Conservation (phyloP, 1,140 invertebrate species). For the Bombus fervidus region DNA sequence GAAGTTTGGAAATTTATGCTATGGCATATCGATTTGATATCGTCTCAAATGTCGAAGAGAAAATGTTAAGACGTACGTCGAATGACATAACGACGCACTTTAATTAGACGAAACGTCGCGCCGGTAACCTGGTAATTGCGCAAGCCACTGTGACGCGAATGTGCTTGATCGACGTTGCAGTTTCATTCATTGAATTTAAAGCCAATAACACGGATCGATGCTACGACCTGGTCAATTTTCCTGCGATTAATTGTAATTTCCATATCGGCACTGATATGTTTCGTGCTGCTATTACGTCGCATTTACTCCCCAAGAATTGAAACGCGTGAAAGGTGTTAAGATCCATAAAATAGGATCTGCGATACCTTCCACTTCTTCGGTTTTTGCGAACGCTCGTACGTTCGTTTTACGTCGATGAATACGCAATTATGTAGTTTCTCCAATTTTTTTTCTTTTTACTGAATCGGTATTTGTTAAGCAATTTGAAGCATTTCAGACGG, state of each 20-base stretch:
- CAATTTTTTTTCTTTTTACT: not conserved
- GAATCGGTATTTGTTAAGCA: not conserved
- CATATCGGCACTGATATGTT: not conserved
- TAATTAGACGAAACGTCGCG: constrained; percentile 31
- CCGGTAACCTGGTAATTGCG: constrained; percentile 36
- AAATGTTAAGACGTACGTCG: not conserved
- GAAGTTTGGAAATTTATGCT: not conserved
- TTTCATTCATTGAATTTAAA: constrained; percentile 62
- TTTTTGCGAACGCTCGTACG: not conserved
- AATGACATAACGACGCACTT: constrained; percentile 33
- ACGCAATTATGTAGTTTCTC: constrained; percentile 7
- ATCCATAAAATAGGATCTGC: constrained; percentile 3
- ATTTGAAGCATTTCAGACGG: not conserved
- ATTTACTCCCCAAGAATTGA: not conserved
- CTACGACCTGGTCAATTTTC: constrained; percentile 52
- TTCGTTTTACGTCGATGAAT: not conserved
- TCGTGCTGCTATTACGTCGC: not conserved
- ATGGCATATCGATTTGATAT: not conserved
- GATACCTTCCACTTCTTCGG: not conserved
- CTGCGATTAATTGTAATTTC: constrained; percentile 35
- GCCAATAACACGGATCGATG: constrained; percentile 56
- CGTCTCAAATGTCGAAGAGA: no score
- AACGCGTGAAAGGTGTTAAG: constrained; percentile 7
- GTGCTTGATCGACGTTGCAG: constrained; percentile 53
- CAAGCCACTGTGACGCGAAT: constrained; percentile 42